A percentile compares a stretch with the other conserved stretches of the same genome.
phyloP scores from a whole-genome alignment of 1,140 invertebrate genomes.

The Scylla paramamosain region DNA sequence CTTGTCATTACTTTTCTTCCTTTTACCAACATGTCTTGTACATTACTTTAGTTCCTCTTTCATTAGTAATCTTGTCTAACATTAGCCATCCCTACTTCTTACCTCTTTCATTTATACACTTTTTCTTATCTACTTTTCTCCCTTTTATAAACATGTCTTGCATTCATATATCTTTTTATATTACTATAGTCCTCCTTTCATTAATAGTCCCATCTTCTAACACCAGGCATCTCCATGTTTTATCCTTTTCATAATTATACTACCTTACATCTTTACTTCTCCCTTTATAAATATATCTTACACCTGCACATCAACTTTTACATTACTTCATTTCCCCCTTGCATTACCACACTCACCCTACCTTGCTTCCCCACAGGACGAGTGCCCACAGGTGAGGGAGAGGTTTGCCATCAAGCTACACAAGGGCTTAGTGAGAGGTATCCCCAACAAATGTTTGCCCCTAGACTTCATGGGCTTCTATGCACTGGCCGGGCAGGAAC shows the following conservation, averaged over 20 bases:
- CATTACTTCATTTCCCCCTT: too few species aligned
- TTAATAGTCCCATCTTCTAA: too few species aligned
- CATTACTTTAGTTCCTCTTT: too few species aligned
- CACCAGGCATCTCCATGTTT: too few species aligned
- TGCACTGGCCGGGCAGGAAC: constrained; percentile 91
- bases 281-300: not conserved
- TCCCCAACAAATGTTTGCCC: constrained; percentile 86
- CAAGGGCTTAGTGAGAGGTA: constrained; percentile 82
- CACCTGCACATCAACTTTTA: not conserved
- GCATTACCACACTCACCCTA: not conserved
- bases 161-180: not conserved
- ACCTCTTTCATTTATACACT: too few species aligned
- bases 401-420: constrained; percentile 94
- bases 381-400: constrained; percentile 94
- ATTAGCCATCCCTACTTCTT: too few species aligned
- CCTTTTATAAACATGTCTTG: not conserved
- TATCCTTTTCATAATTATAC: too few species aligned
- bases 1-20: too few species aligned
- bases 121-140: too few species aligned
- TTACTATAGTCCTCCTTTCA: not conserved
- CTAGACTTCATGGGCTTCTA: constrained; percentile 98
- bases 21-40: too few species aligned
- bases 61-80: too few species aligned
- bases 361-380: constrained; percentile 84
- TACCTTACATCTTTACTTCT: not conserved